Conservation (phyloP, 2,113 vertebrate species). For the Rostratula benghalensis region DNA sequence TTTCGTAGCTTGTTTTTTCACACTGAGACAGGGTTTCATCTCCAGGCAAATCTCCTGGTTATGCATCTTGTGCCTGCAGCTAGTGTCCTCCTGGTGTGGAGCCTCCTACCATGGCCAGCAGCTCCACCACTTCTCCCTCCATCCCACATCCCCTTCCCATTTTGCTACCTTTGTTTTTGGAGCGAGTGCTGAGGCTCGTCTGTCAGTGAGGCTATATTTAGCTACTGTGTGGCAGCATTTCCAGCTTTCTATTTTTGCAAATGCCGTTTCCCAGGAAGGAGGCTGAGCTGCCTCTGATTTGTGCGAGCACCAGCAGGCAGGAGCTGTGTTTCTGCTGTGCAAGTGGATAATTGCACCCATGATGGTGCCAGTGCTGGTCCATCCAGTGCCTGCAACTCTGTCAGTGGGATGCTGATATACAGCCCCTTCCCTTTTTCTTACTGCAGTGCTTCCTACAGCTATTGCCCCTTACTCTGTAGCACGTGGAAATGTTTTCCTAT, state of each 20-base stretch:
- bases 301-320: neutral
- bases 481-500: neutral
- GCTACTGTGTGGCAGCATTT: constrained; percentile 43
- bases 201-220: constrained; percentile 51
- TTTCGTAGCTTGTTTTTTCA: neutral
- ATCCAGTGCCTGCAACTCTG: neutral
- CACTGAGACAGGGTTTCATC: neutral
- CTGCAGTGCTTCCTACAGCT: neutral
- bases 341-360: neutral
- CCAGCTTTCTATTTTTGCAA: constrained; percentile 61
- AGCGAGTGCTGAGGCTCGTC: neutral
- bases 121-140: neutral
- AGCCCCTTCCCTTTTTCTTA: neutral
- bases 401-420: neutral
- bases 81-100: neutral
- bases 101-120: neutral
- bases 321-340: neutral
- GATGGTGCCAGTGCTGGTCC: neutral
- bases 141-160: neutral
- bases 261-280: neutral
- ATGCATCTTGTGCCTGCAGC: neutral
- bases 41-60: neutral
- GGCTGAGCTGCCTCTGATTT: neutral
- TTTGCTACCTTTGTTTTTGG: neutral
- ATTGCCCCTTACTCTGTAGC: neutral